phyloP scores from a whole-genome alignment of 2,797 vertebrate genomes.

The Pangasius mekongensis region DNA sequence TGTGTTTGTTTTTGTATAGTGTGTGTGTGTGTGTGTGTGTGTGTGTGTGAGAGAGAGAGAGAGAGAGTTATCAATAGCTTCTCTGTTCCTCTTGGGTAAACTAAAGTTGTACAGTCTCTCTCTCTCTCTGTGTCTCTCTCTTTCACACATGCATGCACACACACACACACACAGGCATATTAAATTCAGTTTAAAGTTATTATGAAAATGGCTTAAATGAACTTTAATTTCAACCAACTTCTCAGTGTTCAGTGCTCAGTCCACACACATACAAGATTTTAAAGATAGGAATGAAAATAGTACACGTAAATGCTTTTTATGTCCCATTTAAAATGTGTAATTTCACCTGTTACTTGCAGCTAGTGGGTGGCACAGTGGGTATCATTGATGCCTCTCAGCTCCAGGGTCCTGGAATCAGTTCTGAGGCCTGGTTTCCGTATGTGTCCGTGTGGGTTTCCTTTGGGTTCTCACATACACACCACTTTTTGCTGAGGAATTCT shows the following conservation, averaged over 20 bases:
- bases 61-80: slow-evolving; percentile 47
- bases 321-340: slow-evolving; percentile 7
- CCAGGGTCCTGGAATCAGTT: background rate
- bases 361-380: background rate
- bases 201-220: slow-evolving; percentile 36
- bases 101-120: slow-evolving; percentile 21
- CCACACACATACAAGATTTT: background rate
- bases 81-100: slow-evolving; percentile 56
- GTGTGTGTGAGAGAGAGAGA: background rate
- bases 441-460: background rate
- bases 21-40: slow-evolving; percentile 23
- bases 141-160: background rate
- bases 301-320: background rate
- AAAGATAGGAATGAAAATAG: slow-evolving; percentile 24
- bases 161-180: background rate
- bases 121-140: background rate
- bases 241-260: background rate
- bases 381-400: background rate
- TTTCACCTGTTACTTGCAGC: slow-evolving; percentile 19
- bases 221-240: slow-evolving; percentile 18
- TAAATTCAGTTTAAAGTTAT: slow-evolving; percentile 38
- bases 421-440: background rate
- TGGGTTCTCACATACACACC: background rate
- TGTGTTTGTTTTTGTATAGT: slow-evolving; percentile 40
- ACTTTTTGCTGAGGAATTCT: slow-evolving; percentile 2